A percentile compares a stretch with the other conserved stretches of the same genome.
phyloP scores from a whole-genome alignment of 2,113 vertebrate species.

The Solea solea region DNA sequence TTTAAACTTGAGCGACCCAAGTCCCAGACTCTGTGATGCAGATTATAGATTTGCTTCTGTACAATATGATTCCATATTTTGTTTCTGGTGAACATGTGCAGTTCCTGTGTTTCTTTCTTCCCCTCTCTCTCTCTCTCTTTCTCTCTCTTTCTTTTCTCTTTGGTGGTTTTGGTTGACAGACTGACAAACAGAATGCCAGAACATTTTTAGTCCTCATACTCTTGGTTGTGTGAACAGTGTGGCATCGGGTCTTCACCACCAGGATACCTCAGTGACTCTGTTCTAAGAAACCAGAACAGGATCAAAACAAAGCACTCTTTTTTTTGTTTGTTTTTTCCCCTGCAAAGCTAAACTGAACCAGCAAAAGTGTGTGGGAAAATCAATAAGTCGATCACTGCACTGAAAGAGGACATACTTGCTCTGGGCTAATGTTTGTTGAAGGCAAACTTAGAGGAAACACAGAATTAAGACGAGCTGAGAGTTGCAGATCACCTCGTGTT shows the following conservation, averaged over 20 bases:
- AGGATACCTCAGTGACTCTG: slow-evolving; percentile 47
- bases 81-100: not conserved
- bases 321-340: not conserved
- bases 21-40: no score
- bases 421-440: slow-evolving; percentile 23
- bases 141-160: not conserved
- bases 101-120: not conserved
- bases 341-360: slow-evolving; percentile 39
- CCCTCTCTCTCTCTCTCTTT: no score
- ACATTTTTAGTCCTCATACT: not conserved
- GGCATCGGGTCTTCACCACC: slow-evolving; percentile 8
- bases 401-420: slow-evolving; percentile 36
- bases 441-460: slow-evolving; percentile 12
- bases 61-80: no score
- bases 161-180: not conserved
- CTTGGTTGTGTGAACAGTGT: not conserved
- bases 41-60: no score
- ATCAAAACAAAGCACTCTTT: slow-evolving; percentile 26
- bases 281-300: slow-evolving; percentile 19
- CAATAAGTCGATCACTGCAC: slow-evolving; percentile 30
- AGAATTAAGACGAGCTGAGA: slow-evolving; percentile 10
- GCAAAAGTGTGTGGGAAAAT: slow-evolving; percentile 39
- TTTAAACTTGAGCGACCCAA: no score
- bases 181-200: not conserved
- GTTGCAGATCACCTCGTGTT: not conserved